phyloP scores from a whole-genome alignment of 2,797 vertebrate genomes.

The Vireo griseus region DNA sequence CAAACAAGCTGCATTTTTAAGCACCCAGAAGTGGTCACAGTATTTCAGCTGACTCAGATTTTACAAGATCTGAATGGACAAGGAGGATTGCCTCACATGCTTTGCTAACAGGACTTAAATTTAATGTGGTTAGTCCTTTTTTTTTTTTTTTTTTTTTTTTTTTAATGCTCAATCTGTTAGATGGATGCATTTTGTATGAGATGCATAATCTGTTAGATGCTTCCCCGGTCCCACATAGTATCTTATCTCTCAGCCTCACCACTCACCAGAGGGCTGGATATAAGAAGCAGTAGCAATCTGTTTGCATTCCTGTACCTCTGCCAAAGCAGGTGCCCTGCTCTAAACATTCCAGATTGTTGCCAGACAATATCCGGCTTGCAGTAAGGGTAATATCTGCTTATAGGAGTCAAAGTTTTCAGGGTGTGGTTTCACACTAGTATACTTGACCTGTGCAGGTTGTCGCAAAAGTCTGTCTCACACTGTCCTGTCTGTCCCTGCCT shows the following conservation, averaged over 20 bases:
- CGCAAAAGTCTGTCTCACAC: rapidly evolving
- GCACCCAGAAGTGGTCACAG: not conserved
- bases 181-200: not conserved
- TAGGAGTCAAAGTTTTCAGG: not conserved
- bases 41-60: not conserved
- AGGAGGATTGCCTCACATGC: not conserved
- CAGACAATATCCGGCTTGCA: not conserved
- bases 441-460: not conserved
- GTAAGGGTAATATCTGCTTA: not conserved
- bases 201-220: not conserved
- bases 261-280: not conserved
- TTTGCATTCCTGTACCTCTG: not conserved
- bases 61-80: not conserved
- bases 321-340: not conserved
- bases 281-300: not conserved
- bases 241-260: not conserved
- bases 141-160: not conserved
- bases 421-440: not conserved
- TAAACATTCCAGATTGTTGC: not conserved
- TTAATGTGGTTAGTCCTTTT: not conserved
- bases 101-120: not conserved
- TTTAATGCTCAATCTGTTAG: not conserved
- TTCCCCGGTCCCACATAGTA: not conserved
- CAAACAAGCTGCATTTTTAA: not conserved
- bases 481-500: not conserved